phyloP scores from a whole-genome alignment of 2,888 invertebrate genomes.

The Sarcophaga variegata region DNA sequence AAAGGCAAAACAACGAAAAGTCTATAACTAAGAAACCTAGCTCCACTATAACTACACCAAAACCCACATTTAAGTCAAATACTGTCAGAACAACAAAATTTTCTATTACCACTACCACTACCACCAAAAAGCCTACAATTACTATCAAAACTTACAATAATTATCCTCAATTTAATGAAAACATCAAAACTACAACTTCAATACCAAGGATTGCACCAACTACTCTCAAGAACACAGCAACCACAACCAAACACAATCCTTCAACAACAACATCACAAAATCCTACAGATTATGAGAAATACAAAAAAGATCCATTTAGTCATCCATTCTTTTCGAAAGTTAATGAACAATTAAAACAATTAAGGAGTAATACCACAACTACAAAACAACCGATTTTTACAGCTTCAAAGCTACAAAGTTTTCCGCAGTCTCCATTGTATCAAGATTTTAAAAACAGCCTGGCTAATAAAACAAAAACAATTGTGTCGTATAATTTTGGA shows the following conservation, averaged over 20 bases:
- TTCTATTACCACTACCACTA: not conserved
- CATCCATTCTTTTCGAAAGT: conserved; percentile 69
- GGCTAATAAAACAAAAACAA: conserved; percentile 18
- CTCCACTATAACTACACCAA: not conserved
- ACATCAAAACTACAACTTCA: conserved; percentile 57
- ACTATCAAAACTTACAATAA: not conserved
- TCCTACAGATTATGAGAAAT: conserved; percentile 11
- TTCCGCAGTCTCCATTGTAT: not conserved
- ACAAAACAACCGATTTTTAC: conserved; percentile 2
- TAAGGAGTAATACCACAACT: conserved; percentile 23
- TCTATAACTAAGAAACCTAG: not conserved
- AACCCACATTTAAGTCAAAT: not conserved
- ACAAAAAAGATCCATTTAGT: conserved; percentile 62
- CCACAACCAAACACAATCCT: conserved; percentile 54
- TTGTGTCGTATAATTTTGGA: conserved; percentile 23
- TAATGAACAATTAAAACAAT: conserved; percentile 49
- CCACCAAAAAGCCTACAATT: not conserved
- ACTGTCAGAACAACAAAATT: conserved; percentile 2
- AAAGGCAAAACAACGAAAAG: too few species aligned
- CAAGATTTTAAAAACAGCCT: conserved; percentile 39
- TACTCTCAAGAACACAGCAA: conserved; percentile 30
- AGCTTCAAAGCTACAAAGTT: conserved; percentile 20
- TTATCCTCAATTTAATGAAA: conserved; percentile 36
- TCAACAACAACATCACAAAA: conserved; percentile 37
- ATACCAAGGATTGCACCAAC: conserved; percentile 62